Conservation (phyloP, 1,140 invertebrate species). For the Sitophilus oryzae region DNA sequence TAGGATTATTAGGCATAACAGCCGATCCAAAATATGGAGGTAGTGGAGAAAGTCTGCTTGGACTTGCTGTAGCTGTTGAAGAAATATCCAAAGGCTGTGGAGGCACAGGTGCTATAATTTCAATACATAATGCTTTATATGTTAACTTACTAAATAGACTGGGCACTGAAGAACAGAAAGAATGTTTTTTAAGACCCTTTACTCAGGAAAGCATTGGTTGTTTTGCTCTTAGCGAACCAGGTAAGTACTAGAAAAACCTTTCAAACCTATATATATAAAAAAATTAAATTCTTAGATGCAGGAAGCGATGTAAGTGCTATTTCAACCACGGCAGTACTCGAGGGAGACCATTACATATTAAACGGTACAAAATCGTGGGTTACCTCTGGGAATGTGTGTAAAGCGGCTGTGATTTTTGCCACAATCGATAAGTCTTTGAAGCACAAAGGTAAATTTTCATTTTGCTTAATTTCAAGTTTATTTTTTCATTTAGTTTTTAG, state of each 20-base stretch:
- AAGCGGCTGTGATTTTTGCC: conserved; percentile 67
- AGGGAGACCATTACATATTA: conserved; percentile 60
- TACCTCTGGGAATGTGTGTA: conserved; percentile 67
- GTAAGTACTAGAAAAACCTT: too few species aligned
- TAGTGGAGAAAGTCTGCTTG: conserved; percentile 64
- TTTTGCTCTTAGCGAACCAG: conserved; percentile 77
- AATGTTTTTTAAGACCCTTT: conserved; percentile 61
- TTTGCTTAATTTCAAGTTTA: not conserved
- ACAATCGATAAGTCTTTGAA: conserved; percentile 65
- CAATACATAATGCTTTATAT: conserved; percentile 61
- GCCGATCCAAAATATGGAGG: conserved; percentile 63
- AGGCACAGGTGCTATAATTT: conserved; percentile 53
- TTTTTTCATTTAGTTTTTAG: conserved; percentile 29
- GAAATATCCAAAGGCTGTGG: conserved; percentile 63
- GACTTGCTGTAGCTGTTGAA: conserved; percentile 69
- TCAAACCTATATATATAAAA: not conserved
- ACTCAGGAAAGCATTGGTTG: conserved; percentile 64
- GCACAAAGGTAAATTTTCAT: conserved; percentile 56
- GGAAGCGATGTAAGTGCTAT: conserved; percentile 74
- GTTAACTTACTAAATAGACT: conserved; percentile 59
- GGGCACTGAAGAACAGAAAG: conserved; percentile 63
- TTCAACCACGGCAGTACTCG: conserved; percentile 55
- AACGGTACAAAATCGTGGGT: conserved; percentile 80
- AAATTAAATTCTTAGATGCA: conserved; percentile 42
- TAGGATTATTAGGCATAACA: conserved; percentile 65